Base-by-base conservation (phyloP, 2,888 invertebrate species). In the Lithophane leautieri region DNA sequence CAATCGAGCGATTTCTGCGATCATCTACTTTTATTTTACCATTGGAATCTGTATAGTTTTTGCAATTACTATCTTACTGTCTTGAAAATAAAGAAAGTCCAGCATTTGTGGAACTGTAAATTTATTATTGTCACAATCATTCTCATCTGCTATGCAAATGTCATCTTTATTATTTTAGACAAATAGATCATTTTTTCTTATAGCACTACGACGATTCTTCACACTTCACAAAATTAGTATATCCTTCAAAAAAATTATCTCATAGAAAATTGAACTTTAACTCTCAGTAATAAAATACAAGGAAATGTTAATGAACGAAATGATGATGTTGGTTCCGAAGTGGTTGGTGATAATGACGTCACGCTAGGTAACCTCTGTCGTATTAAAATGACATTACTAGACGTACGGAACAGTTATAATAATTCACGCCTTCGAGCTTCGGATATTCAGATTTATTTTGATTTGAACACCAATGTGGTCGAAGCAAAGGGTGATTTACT, bases 341-440 rank as follows among this genome's bases (percentile, higher is more conserved):
- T 84, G 82, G 87, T 90, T 90, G 91, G 90, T 89, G 92, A 90
- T 95, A 95, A 96, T 95, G 95, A 95, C 95, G 95, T 95, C 95
- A 95, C 93, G 96, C 91, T 94, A 79, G 82, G 91, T 93, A 93
- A 91, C 87, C 90, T 87, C 88, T 86, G 89, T 90, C 90, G 87
- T 95, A 96, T 96, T 96, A 96, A 96, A 96, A 96, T 94, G 92
- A 95, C 96, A 96, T 96, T 96, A 95, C 94, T 93, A 91, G 89
- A 89, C 89, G 89, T 91, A 91, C 88, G 87, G 91, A 93, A 95
- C 94, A 91, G 94, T 94, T 94, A 94, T 90, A 90, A 93, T 93
- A 93, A 91, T 94, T 95, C 93, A 94, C 94, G 93, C 94, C 92
- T 93, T 88, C 86, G 83, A 86, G 86, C 86, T 90, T 91, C 88